phyloP scores from a whole-genome alignment of 2,888 invertebrate genomes.

The Tinea semifulvella region DNA sequence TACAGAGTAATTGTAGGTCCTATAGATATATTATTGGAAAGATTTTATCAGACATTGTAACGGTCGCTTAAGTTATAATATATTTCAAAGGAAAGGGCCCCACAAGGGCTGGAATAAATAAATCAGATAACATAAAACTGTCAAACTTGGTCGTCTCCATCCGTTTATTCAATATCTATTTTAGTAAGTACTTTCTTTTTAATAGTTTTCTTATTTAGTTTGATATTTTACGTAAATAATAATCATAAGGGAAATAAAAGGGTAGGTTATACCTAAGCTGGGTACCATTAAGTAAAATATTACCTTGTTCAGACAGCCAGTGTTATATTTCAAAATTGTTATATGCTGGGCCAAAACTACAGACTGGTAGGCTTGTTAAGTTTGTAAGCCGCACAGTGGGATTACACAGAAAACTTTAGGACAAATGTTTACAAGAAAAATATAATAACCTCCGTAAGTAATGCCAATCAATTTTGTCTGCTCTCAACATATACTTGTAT shows the following conservation, averaged over 20 bases:
- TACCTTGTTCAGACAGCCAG: neutral
- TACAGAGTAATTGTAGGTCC: too few relatives aligned
- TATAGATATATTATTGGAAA: too few relatives aligned
- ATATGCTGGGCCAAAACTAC: neutral
- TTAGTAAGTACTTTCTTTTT: conserved; percentile 2
- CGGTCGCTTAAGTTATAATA: too few relatives aligned
- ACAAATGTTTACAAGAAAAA: too few relatives aligned
- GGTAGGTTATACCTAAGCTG: neutral
- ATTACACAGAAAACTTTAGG: neutral
- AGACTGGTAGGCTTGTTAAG: neutral
- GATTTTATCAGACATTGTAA: too few relatives aligned
- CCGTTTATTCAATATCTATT: neutral
- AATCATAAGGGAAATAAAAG: neutral
- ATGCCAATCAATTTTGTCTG: too few relatives aligned
- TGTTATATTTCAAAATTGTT: conserved; percentile 12
- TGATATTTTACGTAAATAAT: neutral
- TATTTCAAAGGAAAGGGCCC: too few relatives aligned
- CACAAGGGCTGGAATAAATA: too few relatives aligned
- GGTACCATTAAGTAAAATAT: neutral
- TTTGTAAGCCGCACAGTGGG: neutral
- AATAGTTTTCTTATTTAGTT: neutral
- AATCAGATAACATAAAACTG: too few relatives aligned
- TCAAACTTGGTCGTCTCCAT: too few relatives aligned
- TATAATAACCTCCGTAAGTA: too few relatives aligned
- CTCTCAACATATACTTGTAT: too few relatives aligned